Base-by-base conservation (phyloP, 2,113 vertebrate species). In the Boleophthalmus pectinirostris region DNA sequence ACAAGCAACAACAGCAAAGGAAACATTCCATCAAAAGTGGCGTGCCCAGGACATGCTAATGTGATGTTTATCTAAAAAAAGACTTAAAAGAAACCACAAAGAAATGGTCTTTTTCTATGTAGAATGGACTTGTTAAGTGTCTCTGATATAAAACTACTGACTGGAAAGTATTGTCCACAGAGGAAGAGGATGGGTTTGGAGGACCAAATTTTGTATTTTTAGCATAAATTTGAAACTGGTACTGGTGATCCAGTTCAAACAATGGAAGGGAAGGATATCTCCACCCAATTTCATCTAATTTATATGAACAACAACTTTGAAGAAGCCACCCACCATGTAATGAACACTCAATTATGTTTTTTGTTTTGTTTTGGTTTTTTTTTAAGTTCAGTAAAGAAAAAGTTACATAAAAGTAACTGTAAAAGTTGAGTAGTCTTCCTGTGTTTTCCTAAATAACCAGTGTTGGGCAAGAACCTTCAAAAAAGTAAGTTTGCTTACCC, bases 1-100 rank as follows among this genome's bases (percentile, higher is more conserved):
- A 86, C 78, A 82, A 65, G 63, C 78, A 79, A 84, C 77, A 75
- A 66, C 74, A 79, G 83, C 72, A 88, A 53, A 90, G 91, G 91
- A 90, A 91, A 77, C 84, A 66, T 56, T 85, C 80, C 33, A 87
- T 88, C 79, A 85, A 74, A 20, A 13, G 3, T 1, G 20, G 25
- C 20, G n/a, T 72, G 66, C 78, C 47, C 86, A 86, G 88, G 86
- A 92, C 85, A 71, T 72, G 79, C 23, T 38, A 76, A 77, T 47
- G 75, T 65, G 76, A 61, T 21, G 60, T 71, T 82, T 5, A 23
- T 69, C 81, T 83, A 63, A 84, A 85, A 77, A 86, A 74, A 58
- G 35, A 68, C 6, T 9, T 43, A 25, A 33, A 58, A 69, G 79
- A 77, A 82, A 68, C 45, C 49, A 69, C 68, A 85, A 78, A 68